Evolutionary conservation across 2,888 invertebrate genomes (phyloP).

Genomic region (Himalopsyche tibetana): DNA sequence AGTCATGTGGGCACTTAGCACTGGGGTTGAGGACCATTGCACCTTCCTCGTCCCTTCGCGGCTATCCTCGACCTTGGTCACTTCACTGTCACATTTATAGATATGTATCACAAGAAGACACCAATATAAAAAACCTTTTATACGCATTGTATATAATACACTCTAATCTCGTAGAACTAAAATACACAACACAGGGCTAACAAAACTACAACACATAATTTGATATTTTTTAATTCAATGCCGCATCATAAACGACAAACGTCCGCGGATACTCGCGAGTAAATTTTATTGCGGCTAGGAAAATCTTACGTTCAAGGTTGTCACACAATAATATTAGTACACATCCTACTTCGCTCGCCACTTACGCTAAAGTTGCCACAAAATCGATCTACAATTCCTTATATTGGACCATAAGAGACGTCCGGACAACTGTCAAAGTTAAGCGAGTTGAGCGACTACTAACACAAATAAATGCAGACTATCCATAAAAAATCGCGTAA

Average conservation of each 20-base stretch:
- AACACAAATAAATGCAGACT: too few species aligned
- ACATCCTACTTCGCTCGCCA: conserved; percentile 47
- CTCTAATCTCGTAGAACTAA: conserved; percentile 53
- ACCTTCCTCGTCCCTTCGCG: conserved; percentile 50
- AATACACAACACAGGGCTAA: conserved; percentile 50
- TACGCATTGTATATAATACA: conserved; percentile 57
- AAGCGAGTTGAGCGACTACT: too few species aligned
- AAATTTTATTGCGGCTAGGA: conserved; percentile 59
- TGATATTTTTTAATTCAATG: conserved; percentile 39
- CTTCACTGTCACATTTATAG: conserved; percentile 75
- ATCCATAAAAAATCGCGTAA: too few species aligned
- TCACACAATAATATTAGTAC: conserved; percentile 45
- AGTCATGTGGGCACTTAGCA: conserved; percentile 61
- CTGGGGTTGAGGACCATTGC: conserved; percentile 51
- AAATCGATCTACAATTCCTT: neutral
- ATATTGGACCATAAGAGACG: neutral
- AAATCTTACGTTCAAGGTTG: conserved; percentile 61
- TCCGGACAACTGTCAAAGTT: conserved; percentile 15
- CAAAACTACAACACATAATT: conserved; percentile 56
- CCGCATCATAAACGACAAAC: conserved; percentile 50
- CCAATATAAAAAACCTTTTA: conserved; percentile 72
- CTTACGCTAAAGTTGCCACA: conserved; percentile 52
- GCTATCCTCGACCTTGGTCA: conserved; percentile 67
- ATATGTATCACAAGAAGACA: conserved; percentile 76
- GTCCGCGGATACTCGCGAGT: conserved; percentile 53